Conservation (phyloP, 2,797 vertebrate species). For the Threskiornis aethiopicus region DNA sequence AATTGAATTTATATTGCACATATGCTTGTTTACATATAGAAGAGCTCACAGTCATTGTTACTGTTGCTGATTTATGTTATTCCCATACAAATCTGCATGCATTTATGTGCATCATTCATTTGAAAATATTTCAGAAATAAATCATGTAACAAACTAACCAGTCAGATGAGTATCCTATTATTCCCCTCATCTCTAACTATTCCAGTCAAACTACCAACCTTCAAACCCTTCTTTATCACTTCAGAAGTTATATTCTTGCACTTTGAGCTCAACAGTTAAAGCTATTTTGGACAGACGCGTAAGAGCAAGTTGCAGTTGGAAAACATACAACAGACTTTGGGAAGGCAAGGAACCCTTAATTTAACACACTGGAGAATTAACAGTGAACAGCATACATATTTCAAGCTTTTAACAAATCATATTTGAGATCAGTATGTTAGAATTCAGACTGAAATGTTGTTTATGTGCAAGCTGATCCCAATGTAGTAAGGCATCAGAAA, state of each 20-base stretch:
- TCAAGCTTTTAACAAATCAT: background rate
- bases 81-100: background rate
- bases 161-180: background rate
- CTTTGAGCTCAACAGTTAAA: background rate
- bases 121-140: conserved; percentile 23
- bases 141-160: background rate
- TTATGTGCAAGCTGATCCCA: background rate
- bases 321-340: background rate
- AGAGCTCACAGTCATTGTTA: conserved; percentile 19
- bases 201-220: background rate
- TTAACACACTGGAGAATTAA: background rate
- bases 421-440: background rate
- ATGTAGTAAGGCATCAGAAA: background rate
- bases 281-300: background rate
- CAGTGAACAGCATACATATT: background rate
- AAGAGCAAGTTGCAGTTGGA: background rate
- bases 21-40: conserved; percentile 43
- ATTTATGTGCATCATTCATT: conserved; percentile 2
- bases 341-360: background rate
- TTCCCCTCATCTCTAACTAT: background rate
- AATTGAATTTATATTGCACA: conserved; percentile 55
- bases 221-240: background rate
- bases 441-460: background rate
- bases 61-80: conserved; percentile 1
- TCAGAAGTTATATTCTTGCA: background rate